phyloP scores from a whole-genome alignment of 2,113 vertebrate species.

The Pseudonaja textilis region DNA sequence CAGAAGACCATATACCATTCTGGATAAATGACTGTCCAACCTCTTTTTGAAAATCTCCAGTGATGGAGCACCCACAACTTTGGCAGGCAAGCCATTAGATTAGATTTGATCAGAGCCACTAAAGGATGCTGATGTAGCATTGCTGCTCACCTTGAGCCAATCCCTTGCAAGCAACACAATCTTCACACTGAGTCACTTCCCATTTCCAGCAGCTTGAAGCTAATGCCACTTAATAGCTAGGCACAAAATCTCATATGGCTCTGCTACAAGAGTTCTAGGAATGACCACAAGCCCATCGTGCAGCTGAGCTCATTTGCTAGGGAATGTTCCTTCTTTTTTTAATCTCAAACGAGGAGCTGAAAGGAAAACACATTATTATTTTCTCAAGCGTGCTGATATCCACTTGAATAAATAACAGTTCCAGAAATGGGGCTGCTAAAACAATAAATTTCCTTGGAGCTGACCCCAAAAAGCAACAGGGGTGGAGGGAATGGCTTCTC shows the following conservation, averaged over 20 bases:
- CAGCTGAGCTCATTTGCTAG: not conserved
- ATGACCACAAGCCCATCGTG: not conserved
- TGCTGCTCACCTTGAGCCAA: not conserved
- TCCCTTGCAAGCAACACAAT: not conserved
- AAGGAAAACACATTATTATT: conserved; percentile 59
- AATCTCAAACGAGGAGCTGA: conserved; percentile 50
- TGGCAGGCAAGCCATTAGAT: not conserved
- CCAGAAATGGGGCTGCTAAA: conserved; percentile 65
- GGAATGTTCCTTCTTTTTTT: not conserved
- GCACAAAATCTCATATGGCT: not conserved
- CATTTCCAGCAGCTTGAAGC: conserved; percentile 19
- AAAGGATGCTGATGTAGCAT: not conserved
- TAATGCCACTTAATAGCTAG: conserved; percentile 31
- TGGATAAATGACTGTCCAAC: not conserved
- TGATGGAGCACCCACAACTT: not conserved
- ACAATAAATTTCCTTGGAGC: conserved; percentile 67
- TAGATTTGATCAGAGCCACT: not conserved
- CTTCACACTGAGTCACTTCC: not conserved
- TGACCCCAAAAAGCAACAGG: conserved; percentile 58
- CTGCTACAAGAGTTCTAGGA: not conserved
- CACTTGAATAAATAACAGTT: conserved; percentile 69
- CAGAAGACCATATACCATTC: too few species aligned
- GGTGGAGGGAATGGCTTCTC: conserved; percentile 40
- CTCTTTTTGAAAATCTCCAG: not conserved
- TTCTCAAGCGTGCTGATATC: conserved; percentile 66